These are phyloP conservation scores for Candoia aspera DNA, from an alignment of 2,113 vertebrate species.

Conservation along the genomic window DNA sequence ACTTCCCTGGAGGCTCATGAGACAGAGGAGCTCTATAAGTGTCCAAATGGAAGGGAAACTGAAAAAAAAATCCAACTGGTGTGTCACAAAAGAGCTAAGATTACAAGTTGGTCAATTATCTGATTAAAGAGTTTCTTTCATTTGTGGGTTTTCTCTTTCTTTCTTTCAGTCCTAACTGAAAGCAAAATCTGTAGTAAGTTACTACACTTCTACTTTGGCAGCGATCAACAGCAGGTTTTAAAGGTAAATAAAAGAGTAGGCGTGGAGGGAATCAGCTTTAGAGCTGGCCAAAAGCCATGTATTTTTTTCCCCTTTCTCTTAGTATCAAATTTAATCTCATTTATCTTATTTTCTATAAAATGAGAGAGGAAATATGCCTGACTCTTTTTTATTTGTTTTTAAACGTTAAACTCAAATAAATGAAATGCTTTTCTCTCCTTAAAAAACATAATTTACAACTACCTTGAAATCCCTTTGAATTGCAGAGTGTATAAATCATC, in stretches of 20 bases:
- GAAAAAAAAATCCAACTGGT: constrained; percentile 84
- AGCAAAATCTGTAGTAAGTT: constrained; percentile 70
- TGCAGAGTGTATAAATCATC: constrained; percentile 71
- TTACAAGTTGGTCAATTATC: constrained; percentile 81
- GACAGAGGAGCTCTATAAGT: constrained; percentile 74
- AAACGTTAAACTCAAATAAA: constrained; percentile 65
- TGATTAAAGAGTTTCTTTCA: constrained; percentile 84
- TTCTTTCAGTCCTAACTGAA: constrained; percentile 65
- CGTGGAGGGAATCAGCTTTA: constrained; percentile 56
- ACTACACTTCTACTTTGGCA: constrained; percentile 61
- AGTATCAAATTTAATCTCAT: constrained; percentile 51
- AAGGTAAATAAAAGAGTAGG: constrained; percentile 35
- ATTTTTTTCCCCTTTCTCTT: constrained; percentile 42
- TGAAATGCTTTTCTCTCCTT: constrained; percentile 44
- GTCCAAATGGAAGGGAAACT: constrained; percentile 68
- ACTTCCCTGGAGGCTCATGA: constrained; percentile 68
- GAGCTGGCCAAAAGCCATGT: constrained; percentile 51
- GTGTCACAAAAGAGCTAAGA: constrained; percentile 83
- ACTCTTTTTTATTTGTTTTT: constrained; percentile 56
- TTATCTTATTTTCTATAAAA: constrained; percentile 52
- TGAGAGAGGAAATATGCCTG: constrained; percentile 13
- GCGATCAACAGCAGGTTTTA: constrained; percentile 56
- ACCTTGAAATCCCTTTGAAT: constrained; percentile 73
- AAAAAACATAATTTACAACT: constrained; percentile 70
- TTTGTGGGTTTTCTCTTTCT: constrained; percentile 56